These are phyloP conservation scores for Enteromius mattozi DNA, from an alignment of 2,797 vertebrate species.

Conservation along the genomic window DNA sequence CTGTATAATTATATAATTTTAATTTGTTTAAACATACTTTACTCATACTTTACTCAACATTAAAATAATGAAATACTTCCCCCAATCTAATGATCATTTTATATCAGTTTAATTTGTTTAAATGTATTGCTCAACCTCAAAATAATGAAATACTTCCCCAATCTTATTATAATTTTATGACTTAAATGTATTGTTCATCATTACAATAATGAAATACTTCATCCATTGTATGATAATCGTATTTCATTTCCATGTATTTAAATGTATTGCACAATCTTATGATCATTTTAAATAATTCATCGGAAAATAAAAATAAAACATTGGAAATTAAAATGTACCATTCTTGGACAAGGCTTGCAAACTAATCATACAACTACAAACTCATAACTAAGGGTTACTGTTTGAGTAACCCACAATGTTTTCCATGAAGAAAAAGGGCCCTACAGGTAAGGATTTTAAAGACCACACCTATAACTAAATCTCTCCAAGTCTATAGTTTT, in stretches of 20 bases:
- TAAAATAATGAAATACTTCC: too few relatives aligned
- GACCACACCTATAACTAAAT: not conserved
- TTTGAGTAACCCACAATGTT: not conserved
- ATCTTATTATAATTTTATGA: not conserved
- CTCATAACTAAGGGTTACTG: not conserved
- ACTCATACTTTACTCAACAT: too few relatives aligned
- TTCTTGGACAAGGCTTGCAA: not conserved
- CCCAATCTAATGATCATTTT: too few relatives aligned
- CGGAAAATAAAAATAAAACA: not conserved
- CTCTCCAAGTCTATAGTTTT: not conserved
- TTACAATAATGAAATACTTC: not conserved
- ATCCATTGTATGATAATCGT: not conserved
- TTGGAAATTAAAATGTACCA: too few relatives aligned
- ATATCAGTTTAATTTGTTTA: not conserved
- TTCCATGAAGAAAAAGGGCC: not conserved
- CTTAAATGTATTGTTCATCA: not conserved
- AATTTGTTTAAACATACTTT: too few relatives aligned
- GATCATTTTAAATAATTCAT: not conserved
- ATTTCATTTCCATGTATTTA: not conserved
- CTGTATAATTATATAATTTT: too few relatives aligned
- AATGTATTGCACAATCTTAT: not conserved
- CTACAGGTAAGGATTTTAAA: not conserved
- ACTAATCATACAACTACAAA: not conserved
- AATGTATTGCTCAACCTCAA: not conserved
- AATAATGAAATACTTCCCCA: not conserved